Percentiles rank a stretch among this genome's conserved stretches.
Evolutionary conservation across 2,888 invertebrate genomes (phyloP).

Genomic region (Eudasyphora cyanicolor): DNA sequence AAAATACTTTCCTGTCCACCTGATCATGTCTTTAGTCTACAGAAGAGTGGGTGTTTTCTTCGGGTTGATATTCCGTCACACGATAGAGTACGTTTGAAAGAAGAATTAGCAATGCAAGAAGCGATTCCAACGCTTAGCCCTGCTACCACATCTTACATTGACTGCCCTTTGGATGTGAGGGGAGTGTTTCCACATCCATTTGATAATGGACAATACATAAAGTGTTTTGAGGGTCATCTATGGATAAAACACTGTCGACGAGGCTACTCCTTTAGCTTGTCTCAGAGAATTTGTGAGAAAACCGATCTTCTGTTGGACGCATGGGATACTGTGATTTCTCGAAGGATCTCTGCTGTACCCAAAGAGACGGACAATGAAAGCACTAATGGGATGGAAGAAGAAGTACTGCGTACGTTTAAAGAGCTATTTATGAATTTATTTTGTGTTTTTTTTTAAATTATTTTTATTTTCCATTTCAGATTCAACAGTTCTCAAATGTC

Average conservation of each 20-base stretch:
- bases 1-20: neutral
- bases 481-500: slow-evolving; percentile 30
- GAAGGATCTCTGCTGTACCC: neutral
- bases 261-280: slow-evolving; percentile 21
- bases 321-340: neutral
- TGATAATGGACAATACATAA: slow-evolving; percentile 42
- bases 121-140: neutral
- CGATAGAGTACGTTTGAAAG: too few relatives aligned
- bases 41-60: neutral
- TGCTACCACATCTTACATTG: slow-evolving; percentile 2
- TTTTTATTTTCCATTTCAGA: neutral
- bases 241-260: neutral
- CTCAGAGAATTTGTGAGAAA: slow-evolving; percentile 28
- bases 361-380: neutral
- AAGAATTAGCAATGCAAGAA: too few relatives aligned
- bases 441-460: neutral
- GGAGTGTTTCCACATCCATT: slow-evolving; percentile 54
- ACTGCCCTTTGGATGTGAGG: slow-evolving; percentile 5
- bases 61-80: neutral
- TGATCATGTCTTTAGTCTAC: neutral
- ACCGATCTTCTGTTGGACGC: neutral
- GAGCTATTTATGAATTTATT: neutral
- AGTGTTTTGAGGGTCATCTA: slow-evolving; percentile 36
- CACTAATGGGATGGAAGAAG: neutral
- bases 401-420: neutral